phyloP scores from a whole-genome alignment of 2,113 vertebrate species.

The Calonectris borealis region DNA sequence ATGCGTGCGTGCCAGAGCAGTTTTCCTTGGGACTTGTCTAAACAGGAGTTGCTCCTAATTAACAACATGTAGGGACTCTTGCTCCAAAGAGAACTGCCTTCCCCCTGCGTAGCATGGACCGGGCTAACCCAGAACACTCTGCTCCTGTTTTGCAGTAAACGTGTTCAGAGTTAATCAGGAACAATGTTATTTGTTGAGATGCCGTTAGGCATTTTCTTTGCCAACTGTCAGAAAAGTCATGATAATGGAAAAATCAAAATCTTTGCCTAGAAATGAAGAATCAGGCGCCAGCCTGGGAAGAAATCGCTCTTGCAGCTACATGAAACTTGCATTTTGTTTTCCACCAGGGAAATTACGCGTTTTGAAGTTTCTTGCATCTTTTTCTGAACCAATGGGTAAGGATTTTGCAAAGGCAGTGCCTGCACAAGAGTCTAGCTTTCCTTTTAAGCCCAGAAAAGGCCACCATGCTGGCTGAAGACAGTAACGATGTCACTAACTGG shows the following conservation, averaged over 20 bases:
- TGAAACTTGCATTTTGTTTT: not conserved
- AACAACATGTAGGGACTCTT: not conserved
- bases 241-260: not conserved
- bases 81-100: not conserved
- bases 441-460: not conserved
- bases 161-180: not conserved
- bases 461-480: not conserved
- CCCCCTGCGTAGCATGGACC: not conserved
- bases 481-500: not conserved
- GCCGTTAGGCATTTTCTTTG: not conserved
- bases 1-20: not conserved
- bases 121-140: not conserved
- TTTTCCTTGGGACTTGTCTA: not conserved
- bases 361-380: not conserved
- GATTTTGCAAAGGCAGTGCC: not conserved
- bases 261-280: not conserved
- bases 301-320: not conserved
- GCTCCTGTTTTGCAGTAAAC: not conserved
- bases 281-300: not conserved
- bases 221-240: not conserved
- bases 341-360: not conserved
- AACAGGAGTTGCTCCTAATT: not conserved
- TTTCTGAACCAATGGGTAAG: not conserved
- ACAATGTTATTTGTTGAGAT: not conserved
- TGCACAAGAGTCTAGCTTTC: not conserved